Percentiles rank a stretch among this genome's conserved stretches.
phyloP scores from a whole-genome alignment of 2,888 invertebrate species.

The Taenaris catops region DNA sequence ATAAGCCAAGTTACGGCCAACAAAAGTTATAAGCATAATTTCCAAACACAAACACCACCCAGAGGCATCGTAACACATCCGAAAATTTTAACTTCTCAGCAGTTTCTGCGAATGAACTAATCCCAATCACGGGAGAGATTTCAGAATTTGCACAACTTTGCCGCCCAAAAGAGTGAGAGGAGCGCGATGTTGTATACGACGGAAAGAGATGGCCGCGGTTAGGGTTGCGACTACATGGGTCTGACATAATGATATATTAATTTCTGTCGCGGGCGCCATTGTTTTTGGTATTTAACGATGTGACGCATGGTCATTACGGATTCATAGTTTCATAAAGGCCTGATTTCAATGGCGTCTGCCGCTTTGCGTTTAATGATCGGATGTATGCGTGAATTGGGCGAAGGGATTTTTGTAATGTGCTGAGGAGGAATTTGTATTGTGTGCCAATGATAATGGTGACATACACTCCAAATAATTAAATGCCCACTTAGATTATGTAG shows the following conservation, averaged over 20 bases:
- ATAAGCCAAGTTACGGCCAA: conserved; percentile 9
- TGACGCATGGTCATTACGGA: conserved; percentile 78
- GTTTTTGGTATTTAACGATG: conserved; percentile 75
- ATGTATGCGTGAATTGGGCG: conserved; percentile 48
- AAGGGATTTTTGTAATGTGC: conserved; percentile 14
- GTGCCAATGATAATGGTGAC: too few relatives aligned
- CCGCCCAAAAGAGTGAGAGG: conserved; percentile 45
- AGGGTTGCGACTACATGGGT: conserved; percentile 49
- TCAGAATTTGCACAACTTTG: conserved; percentile 63
- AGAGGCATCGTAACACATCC: conserved; percentile 56
- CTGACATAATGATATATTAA: conserved; percentile 80
- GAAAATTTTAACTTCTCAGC: conserved; percentile 62
- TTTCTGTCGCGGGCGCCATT: conserved; percentile 74
- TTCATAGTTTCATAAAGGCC: conserved; percentile 77
- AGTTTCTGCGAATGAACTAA: conserved; percentile 67
- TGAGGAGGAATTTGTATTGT: conserved; percentile 5
- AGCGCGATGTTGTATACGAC: conserved; percentile 10
- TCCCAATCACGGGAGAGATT: conserved; percentile 69
- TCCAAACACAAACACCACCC: conserved; percentile 44
- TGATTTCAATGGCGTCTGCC: conserved; percentile 47
- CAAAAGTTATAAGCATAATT: conserved; percentile 19
- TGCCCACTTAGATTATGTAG: too few relatives aligned
- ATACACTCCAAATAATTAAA: too few relatives aligned
- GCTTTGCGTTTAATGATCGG: conserved; percentile 64
- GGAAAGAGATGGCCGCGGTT: conserved; percentile 24